Percentiles rank a stretch among this genome's conserved stretches.
phyloP scores from a whole-genome alignment of 2,797 vertebrate genomes.

The Austrolebias charrua region DNA sequence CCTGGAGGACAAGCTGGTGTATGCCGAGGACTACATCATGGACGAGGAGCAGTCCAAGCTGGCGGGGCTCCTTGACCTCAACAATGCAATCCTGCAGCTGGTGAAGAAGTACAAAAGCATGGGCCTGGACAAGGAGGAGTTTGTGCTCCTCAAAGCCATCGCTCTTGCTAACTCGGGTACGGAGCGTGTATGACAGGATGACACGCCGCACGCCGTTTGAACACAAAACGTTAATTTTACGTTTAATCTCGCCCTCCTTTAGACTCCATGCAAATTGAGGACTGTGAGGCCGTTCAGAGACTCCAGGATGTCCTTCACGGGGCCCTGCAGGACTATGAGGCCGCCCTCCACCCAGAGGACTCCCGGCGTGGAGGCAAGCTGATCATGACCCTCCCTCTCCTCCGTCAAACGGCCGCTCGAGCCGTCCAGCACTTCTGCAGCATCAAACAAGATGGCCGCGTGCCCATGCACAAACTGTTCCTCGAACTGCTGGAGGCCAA shows the following conservation, averaged over 20 bases:
- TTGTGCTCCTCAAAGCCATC: constrained; percentile 97
- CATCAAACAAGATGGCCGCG: constrained; percentile 98
- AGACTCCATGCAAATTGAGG: constrained; percentile 99
- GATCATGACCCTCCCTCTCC: constrained; percentile 96
- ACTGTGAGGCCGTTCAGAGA: constrained; percentile 92
- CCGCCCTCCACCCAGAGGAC: constrained; percentile 88
- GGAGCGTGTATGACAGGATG: constrained; percentile 20
- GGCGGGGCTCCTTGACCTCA: constrained; percentile 94
- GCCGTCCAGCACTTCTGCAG: constrained; percentile 98
- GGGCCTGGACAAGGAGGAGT: constrained; percentile 96
- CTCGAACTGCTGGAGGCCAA: constrained; percentile 98
- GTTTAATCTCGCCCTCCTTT: constrained; percentile 12
- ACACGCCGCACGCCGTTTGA: too few relatives aligned
- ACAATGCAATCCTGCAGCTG: constrained; percentile 96
- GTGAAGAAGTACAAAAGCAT: constrained; percentile 95
- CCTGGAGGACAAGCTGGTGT: constrained; percentile 93
- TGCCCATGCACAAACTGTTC: constrained; percentile 99
- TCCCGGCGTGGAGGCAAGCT: constrained; percentile 92
- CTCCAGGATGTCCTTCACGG: constrained; percentile 96
- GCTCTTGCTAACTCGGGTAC: constrained; percentile 97
- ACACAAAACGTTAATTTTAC: background rate
- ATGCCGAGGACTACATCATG: constrained; percentile 98
- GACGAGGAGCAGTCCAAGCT: constrained; percentile 95
- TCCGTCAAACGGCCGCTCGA: constrained; percentile 94
- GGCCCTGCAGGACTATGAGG: constrained; percentile 93